Base-by-base conservation (phyloP, 2,888 invertebrate species). In the Teinopalpus imperialis region DNA sequence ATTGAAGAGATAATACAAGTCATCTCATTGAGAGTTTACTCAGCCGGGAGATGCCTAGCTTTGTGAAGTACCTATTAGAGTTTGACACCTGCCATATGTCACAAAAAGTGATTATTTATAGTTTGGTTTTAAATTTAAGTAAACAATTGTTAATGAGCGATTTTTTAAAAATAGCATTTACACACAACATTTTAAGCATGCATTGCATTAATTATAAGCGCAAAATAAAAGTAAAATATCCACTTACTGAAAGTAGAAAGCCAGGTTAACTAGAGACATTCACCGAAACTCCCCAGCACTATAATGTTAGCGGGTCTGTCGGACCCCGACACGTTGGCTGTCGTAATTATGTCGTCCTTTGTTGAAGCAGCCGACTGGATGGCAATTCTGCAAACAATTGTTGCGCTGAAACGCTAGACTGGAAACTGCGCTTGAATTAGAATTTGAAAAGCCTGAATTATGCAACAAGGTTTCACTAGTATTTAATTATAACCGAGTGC, bases 361-460 rank as follows among this genome's bases (percentile, higher is more conserved):
- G 44, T 44, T 31, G 37, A 12, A 13, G 40, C 21, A 8, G 13
- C 8, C 34, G 14, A 24, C 44, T 32, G 31, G 39, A 39, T 45
- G 44, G 44, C 37, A 31, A 27, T 39, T 32, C 39, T 13, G 44
- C 31, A 39, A 45, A 45, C 44, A 39, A 45, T 45, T 39, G 39
- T 45, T 45, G 31, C 37, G 20, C 44, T 39, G 32, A 26, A 39
- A 45, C 39, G 31, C 32, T n/a, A 12, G 13, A 26, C 44, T 31
- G 18, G 26, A 26, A 39, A 39, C 43, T 43, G 16, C 37, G 44
- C 26, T 20, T 27, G 44, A 36, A 39, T 45, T 45, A 45, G 32
- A 39, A 39, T 45, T 45, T 45, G 37, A 32, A 45, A 45, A 45
- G 44, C 39, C 31, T 23, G 24, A 37, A 45, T 39, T 45, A 39